phyloP scores from a whole-genome alignment of 2,113 vertebrate species.

The Nerophis ophidion region DNA sequence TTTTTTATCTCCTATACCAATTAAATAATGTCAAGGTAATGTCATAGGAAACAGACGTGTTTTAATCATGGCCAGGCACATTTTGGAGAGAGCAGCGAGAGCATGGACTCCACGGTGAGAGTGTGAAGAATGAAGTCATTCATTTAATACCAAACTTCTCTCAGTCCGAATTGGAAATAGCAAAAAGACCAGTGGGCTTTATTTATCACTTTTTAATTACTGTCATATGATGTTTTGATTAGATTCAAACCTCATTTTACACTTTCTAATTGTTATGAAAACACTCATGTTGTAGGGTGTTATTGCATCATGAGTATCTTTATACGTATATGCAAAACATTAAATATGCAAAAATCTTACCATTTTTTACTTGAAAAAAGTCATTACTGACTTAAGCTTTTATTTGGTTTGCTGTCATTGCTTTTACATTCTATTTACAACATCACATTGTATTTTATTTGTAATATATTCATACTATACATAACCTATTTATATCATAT shows the following conservation, averaged over 20 bases:
- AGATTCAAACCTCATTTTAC: slow-evolving; percentile 71
- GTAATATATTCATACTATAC: neutral
- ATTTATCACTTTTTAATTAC: slow-evolving; percentile 55
- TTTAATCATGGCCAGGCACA: slow-evolving; percentile 66
- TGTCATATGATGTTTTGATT: slow-evolving; percentile 69
- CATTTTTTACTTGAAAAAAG: no score
- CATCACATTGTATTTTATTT: neutral
- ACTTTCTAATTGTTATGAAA: slow-evolving; percentile 70
- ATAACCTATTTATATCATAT: neutral
- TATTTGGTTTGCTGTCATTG: no score
- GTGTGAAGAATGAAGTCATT: slow-evolving; percentile 69
- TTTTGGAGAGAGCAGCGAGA: slow-evolving; percentile 45
- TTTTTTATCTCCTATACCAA: slow-evolving; percentile 67
- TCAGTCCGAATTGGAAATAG: slow-evolving; percentile 75
- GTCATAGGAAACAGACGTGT: slow-evolving; percentile 68
- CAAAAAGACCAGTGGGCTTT: slow-evolving; percentile 65
- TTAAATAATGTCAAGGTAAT: slow-evolving; percentile 72
- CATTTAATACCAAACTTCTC: slow-evolving; percentile 78
- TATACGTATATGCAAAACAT: no score
- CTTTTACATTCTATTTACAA: no score
- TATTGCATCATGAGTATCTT: slow-evolving; percentile 53
- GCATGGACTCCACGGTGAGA: slow-evolving; percentile 44
- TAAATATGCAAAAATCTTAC: no score
- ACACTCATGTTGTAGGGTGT: slow-evolving; percentile 75
- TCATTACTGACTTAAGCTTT: no score